These are phyloP conservation scores for Orussus abietinus DNA, from an alignment of 1,140 invertebrate genomes.

Conservation along the genomic window DNA sequence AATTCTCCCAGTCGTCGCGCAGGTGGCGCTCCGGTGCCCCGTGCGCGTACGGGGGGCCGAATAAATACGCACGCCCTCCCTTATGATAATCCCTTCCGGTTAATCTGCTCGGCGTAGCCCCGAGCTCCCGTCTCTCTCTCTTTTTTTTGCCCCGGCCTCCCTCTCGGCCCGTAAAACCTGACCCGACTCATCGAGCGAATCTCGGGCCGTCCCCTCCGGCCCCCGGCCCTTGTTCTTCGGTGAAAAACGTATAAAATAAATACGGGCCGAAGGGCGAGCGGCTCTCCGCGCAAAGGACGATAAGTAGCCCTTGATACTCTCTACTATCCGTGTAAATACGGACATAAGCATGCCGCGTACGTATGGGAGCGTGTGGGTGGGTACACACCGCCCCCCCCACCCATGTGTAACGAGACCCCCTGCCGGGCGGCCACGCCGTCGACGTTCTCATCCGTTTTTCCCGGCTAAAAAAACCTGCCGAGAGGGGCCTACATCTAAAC, in stretches of 20 bases:
- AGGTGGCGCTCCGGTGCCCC: too few relatives aligned
- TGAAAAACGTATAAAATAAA: slow-evolving; percentile 32
- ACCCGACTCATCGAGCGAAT: too few relatives aligned
- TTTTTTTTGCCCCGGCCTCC: slow-evolving; percentile 20
- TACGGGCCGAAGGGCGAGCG: slow-evolving; percentile 5
- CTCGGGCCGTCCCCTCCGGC: too few relatives aligned
- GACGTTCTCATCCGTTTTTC: too few relatives aligned
- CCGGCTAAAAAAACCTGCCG: too few relatives aligned
- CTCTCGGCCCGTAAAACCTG: neutral
- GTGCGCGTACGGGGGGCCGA: too few relatives aligned
- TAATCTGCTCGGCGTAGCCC: slow-evolving; percentile 42
- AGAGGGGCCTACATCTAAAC: too few relatives aligned
- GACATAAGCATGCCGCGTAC: slow-evolving; percentile 25
- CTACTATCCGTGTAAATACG: slow-evolving; percentile 35
- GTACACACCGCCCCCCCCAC: too few relatives aligned
- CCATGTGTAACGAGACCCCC: too few relatives aligned
- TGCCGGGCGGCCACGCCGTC: too few relatives aligned
- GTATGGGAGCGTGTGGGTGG: too few relatives aligned
- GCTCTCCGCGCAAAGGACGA: slow-evolving; percentile 26
- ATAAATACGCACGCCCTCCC: slow-evolving; percentile 34
- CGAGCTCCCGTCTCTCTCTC: neutral
- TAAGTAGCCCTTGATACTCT: slow-evolving; percentile 31
- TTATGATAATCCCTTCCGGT: slow-evolving; percentile 45
- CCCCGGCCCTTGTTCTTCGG: slow-evolving; percentile 17
- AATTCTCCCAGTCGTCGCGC: too few relatives aligned